Base-by-base conservation (phyloP, 2,888 invertebrate genomes). In the Pasiphila rectangulata region DNA sequence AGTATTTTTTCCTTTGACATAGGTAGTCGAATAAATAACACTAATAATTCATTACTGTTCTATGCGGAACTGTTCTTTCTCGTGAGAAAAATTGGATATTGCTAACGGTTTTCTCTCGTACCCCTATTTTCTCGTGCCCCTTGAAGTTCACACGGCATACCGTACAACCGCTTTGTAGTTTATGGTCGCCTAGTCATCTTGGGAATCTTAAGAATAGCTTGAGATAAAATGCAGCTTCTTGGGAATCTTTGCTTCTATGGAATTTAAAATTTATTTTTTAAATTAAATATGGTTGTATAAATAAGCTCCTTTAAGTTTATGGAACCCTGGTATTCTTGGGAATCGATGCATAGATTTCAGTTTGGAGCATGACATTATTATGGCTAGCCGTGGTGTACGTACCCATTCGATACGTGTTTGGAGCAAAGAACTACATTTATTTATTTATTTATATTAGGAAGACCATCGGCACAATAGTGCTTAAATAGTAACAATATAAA, bases 131-230 rank as follows among this genome's bases (percentile, higher is more conserved):
- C 17, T 9, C 16, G 15, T 7, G 5, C 20, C 16, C 10, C 32
- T 17, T 32, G 16, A 17, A 5, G 32, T 32, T 32, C 30, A 19
- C 32, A 32, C 17, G 32, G 17, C 17, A 17, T 32, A 19, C 32
- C 38, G 4, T 24, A 5, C 15, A 15, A 15, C 23, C 9, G 23
- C 24, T n/a, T 36, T 19, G 30, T 15, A 12, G 13, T 35, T 21
- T 24, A 34, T 46, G 40, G 2, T 36, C 6, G 21, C 44, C 37
- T 44, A 20, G 43, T 44, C 16, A 23, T 15, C 15, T 10, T 37
- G 37, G 20, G 43, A 43, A 43, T 32, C 25, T 3, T 19, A 38
- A 25, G 38, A 38, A 38, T 19, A 17, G 25, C 21, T 36, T 36
- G 15, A 24, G 36, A 36, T 23, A 36, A 23, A 36, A 36, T 32